phyloP scores from a whole-genome alignment of 2,797 vertebrate genomes.

The Petrocephalus sullivani region DNA sequence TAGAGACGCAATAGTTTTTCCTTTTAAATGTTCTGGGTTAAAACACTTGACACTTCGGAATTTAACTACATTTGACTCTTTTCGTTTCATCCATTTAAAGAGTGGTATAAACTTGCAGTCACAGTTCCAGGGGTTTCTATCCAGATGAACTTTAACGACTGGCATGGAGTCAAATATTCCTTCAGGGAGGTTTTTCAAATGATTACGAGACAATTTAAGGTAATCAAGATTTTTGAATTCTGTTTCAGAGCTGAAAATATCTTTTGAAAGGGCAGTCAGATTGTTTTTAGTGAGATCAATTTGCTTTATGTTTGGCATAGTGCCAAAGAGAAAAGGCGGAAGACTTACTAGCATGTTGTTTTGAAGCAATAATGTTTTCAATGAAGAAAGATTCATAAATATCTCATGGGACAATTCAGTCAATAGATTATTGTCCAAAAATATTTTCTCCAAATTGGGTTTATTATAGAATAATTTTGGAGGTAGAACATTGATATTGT shows the following conservation, averaged over 20 bases:
- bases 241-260: conserved; percentile 50
- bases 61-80: conserved; percentile 39
- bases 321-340: conserved; percentile 57
- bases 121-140: conserved; percentile 70
- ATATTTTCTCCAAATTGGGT: conserved; percentile 54
- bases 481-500: conserved; percentile 57
- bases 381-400: conserved; percentile 60
- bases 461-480: conserved; percentile 59
- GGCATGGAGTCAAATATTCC: conserved; percentile 50
- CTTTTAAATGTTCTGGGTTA: conserved; percentile 53
- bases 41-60: conserved; percentile 44
- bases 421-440: conserved; percentile 62
- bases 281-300: conserved; percentile 62
- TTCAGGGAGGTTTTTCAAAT: conserved; percentile 42
- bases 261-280: conserved; percentile 57
- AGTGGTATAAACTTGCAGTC: conserved; percentile 65
- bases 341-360: conserved; percentile 57
- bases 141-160: conserved; percentile 58
- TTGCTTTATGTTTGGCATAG: conserved; percentile 43
- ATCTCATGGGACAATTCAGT: conserved; percentile 49
- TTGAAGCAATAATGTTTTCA: conserved; percentile 54
- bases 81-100: conserved; percentile 52
- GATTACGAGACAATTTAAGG: conserved; percentile 58
- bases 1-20: conserved; percentile 42
- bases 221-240: conserved; percentile 53